Conservation (phyloP, 2,888 invertebrate genomes). For the Pollenia angustigena region DNA sequence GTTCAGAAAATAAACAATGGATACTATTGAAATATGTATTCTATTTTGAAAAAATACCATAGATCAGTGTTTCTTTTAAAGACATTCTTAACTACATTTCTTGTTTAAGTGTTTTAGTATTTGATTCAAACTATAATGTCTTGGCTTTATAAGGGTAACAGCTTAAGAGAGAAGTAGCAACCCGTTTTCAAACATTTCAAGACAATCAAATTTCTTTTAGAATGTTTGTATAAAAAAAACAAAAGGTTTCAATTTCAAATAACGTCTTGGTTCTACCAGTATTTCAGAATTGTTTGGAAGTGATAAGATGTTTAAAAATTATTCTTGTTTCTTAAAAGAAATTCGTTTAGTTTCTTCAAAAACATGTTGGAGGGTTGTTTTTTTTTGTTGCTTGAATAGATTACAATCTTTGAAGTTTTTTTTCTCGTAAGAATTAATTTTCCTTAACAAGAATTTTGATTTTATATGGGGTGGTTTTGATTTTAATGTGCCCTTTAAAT, state of each 20-base stretch:
- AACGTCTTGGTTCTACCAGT: constrained; percentile 54
- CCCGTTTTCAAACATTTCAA: background rate
- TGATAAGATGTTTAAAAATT: constrained; percentile 45
- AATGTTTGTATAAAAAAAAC: background rate
- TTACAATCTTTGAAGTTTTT: background rate
- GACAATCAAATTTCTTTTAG: background rate
- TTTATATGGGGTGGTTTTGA: constrained; percentile 12
- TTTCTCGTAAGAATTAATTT: constrained; percentile 2
- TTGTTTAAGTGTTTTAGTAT: too few species aligned
- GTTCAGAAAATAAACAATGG: too few species aligned
- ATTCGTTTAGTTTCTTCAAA: constrained; percentile 1
- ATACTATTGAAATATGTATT: too few species aligned
- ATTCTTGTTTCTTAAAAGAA: constrained; percentile 12
- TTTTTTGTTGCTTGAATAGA: constrained; percentile 18
- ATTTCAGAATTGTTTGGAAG: constrained; percentile 29
- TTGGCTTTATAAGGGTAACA: too few species aligned
- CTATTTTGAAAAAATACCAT: too few species aligned
- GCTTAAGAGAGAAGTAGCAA: background rate
- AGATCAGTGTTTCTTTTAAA: too few species aligned
- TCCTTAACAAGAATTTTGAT: constrained; percentile 5
- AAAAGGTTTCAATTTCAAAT: constrained; percentile 29
- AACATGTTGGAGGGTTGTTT: constrained; percentile 41
- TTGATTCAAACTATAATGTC: too few species aligned
- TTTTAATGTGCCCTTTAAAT: background rate
- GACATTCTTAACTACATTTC: too few species aligned